Evolutionary conservation across 2,888 invertebrate genomes (phyloP), one percentile per base, ranked within the genome.

Genomic region (Cephus spinipes): DNA sequence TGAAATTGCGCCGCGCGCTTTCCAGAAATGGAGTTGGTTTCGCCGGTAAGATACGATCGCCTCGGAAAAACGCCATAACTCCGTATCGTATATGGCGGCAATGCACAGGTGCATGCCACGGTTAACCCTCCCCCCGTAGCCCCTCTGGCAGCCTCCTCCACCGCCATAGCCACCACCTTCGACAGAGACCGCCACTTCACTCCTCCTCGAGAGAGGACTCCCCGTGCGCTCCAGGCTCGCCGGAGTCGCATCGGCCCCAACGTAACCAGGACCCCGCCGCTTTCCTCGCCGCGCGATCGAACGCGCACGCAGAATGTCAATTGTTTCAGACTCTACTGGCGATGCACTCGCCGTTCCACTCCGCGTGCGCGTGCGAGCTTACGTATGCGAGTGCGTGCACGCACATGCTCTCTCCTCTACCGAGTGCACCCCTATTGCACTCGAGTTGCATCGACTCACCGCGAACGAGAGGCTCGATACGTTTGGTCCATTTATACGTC

Each of bases 11-110:
- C 83, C 81, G 78, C 68, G 78, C 75, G 75, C 84, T 87, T 79
- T 89, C 91, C 91, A 88, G 86, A 91, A 90, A 91, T 91, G 91
- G 91, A 90, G 83, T 90, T 89, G 89, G 88, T 88, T 89, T 89
- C 88, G 88, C 88, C 86, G 87, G 85, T 86, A 86, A 87, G 90
- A 91, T 90, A 89, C 90, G 88, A 91, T 90, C 89, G 88, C 86
- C 84, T 80, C 81, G 89, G 90, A 90, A 91, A 91, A 90, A 90
- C 90, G 88, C 90, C 90, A 91, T 91, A 90, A 90, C 89, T 90
- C 80, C 85, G 87, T 83, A 85, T 88, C 90, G 87, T 90, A 90
- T 90, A 90, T 89, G 90, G 91, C 88, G 89, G 88, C 87, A 89
- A 89, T 88, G 91, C 89, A 89, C 91, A 90, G 91, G 90, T 91